A percentile compares a stretch with the other conserved stretches of the same genome.
Evolutionary conservation across 2,888 invertebrate species (phyloP).

Genomic region (Lysandra coridon): DNA sequence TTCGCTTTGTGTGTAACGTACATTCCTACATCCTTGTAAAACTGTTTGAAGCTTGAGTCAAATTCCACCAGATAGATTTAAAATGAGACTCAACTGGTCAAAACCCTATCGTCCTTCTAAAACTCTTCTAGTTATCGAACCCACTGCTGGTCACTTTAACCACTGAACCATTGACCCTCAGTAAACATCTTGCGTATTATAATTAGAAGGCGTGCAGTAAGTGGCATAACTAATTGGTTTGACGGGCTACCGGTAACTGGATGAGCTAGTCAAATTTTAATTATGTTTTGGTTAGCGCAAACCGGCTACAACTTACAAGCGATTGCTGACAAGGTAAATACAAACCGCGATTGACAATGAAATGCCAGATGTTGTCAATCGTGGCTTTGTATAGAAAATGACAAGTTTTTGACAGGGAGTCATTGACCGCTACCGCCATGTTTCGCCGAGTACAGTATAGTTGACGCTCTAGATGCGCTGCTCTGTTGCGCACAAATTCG

Average conservation of each 20-base stretch:
- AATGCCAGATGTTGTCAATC: too few species aligned
- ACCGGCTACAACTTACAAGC: background rate
- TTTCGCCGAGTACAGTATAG: too few species aligned
- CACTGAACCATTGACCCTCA: background rate
- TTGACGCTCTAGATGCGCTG: too few species aligned
- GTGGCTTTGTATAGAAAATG: too few species aligned
- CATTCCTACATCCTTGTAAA: too few species aligned
- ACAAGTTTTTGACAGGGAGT: too few species aligned
- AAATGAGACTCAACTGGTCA: background rate
- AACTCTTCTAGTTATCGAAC: background rate
- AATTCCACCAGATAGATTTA: too few species aligned
- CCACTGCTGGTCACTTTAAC: background rate
- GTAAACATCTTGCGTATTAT: constrained; percentile 15
- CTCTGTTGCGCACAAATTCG: too few species aligned
- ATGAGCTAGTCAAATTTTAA: constrained; percentile 24
- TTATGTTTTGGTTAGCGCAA: constrained; percentile 22
- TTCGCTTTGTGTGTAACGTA: too few species aligned
- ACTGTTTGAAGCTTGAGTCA: too few species aligned
- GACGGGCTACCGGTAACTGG: constrained; percentile 24
- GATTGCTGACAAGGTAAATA: background rate
- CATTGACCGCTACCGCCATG: too few species aligned
- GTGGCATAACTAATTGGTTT: constrained; percentile 32
- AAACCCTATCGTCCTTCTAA: background rate
- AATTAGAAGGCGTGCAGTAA: constrained; percentile 27
- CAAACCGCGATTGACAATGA: too few species aligned